These are phyloP conservation scores for Nebria ingens DNA, from an alignment of 1,140 invertebrate species.

Conservation along the genomic window DNA sequence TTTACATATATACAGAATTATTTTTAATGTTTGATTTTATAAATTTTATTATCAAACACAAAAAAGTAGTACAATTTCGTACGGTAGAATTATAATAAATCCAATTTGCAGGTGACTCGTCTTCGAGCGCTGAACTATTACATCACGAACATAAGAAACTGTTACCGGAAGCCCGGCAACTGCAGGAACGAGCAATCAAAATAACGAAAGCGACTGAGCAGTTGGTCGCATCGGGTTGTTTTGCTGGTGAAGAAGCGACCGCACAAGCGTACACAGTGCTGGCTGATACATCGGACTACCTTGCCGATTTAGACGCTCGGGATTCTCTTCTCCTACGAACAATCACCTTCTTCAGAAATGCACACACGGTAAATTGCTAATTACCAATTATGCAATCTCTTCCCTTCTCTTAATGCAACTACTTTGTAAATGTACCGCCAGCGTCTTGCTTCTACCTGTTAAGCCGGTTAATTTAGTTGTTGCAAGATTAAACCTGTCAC, in stretches of 20 bases:
- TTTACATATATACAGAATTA: too few relatives aligned
- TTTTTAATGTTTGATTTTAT: too few relatives aligned
- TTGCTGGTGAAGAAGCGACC: constrained; percentile 59
- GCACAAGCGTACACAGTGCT: constrained; percentile 61
- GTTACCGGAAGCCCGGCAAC: constrained; percentile 59
- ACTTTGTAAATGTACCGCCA: neutral
- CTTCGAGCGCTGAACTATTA: constrained; percentile 55
- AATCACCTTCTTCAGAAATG: constrained; percentile 62
- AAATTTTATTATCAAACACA: too few relatives aligned
- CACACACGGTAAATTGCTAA: constrained; percentile 59
- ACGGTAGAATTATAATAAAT: too few relatives aligned
- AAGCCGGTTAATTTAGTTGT: neutral
- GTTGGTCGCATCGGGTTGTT: constrained; percentile 55
- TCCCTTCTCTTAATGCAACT: too few relatives aligned
- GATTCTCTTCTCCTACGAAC: constrained; percentile 55
- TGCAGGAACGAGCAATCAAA: constrained; percentile 65
- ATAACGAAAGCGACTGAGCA: constrained; percentile 71
- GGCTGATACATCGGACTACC: constrained; percentile 61
- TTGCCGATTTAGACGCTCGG: constrained; percentile 58
- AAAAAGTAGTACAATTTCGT: too few relatives aligned
- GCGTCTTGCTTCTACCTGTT: too few relatives aligned
- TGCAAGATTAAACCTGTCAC: too few relatives aligned
- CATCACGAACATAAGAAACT: constrained; percentile 59
- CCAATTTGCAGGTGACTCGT: constrained; percentile 47
- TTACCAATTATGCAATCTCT: constrained; percentile 15